Conservation (phyloP, 1,140 invertebrate genomes). For the Palaemon carinicauda region DNA sequence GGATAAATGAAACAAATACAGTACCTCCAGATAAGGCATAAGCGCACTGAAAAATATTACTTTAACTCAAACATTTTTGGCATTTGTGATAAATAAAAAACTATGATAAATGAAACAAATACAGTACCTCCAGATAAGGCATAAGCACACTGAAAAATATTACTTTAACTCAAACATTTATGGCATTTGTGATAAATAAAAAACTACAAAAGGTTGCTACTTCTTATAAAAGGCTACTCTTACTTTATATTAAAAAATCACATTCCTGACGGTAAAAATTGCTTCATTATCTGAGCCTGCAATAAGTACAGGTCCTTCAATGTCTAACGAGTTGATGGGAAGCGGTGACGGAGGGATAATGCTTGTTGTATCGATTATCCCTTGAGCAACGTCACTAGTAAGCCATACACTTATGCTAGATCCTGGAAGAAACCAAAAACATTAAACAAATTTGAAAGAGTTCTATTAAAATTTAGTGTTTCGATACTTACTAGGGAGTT, state of each 20-base stretch:
- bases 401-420: slow-evolving; percentile 49
- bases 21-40: too few species aligned
- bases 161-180: too few species aligned
- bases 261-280: slow-evolving; percentile 31
- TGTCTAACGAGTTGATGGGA: slow-evolving; percentile 50
- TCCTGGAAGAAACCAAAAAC: slow-evolving; percentile 7
- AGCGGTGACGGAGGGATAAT: slow-evolving; percentile 35
- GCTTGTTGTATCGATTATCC: slow-evolving; percentile 25
- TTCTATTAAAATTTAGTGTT: too few species aligned
- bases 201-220: not conserved
- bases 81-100: too few species aligned
- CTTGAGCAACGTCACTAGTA: slow-evolving; percentile 41
- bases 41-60: too few species aligned
- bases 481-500: too few species aligned
- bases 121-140: too few species aligned
- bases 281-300: slow-evolving; percentile 51
- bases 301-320: slow-evolving; percentile 29
- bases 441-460: not conserved
- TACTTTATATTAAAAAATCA: slow-evolving; percentile 21
- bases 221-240: not conserved
- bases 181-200: not conserved
- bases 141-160: too few species aligned
- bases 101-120: too few species aligned
- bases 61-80: too few species aligned
- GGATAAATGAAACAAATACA: too few species aligned